phyloP scores from a whole-genome alignment of 2,888 invertebrate genomes.

The Parnassius glacialis region DNA sequence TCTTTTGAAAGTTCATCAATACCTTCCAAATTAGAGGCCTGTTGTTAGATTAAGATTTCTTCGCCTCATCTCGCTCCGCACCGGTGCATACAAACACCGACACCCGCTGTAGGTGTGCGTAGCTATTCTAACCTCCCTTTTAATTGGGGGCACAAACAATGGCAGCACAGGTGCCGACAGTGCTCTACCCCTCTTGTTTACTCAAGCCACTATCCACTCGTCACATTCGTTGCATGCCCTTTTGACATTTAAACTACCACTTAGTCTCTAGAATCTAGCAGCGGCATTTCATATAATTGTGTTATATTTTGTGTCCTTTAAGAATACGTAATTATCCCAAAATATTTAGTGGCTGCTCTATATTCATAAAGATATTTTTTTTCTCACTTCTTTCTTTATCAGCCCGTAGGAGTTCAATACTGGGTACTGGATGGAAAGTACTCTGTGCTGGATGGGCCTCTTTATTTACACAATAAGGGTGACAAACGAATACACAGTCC shows the following conservation, averaged over 20 bases:
- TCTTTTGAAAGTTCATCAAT: conserved; percentile 23
- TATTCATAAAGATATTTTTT: no score
- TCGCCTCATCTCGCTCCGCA: conserved; percentile 46
- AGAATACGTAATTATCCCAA: no score
- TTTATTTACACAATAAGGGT: no score
- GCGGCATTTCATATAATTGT: conserved; percentile 3
- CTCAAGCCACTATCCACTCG: conserved; percentile 55
- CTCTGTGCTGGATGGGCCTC: no score
- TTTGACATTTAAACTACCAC: conserved; percentile 51
- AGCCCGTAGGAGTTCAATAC: no score
- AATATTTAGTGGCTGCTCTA: no score
- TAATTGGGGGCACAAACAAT: conserved; percentile 74
- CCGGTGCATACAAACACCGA: conserved; percentile 59
- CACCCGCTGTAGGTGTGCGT: conserved; percentile 53
- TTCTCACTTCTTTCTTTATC: no score
- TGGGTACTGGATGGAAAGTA: no score
- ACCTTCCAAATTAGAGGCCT: conserved; percentile 31
- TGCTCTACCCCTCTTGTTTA: conserved; percentile 54
- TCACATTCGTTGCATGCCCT: conserved; percentile 35
- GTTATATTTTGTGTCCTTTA: no score
- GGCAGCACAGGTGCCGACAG: conserved; percentile 64
- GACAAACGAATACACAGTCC: no score
- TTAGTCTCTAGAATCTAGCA: conserved; percentile 28
- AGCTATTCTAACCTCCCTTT: conserved; percentile 62
- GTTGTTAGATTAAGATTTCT: conserved; percentile 64